Conservation (phyloP, 2,888 invertebrate species). For the Drosophila affinis region DNA sequence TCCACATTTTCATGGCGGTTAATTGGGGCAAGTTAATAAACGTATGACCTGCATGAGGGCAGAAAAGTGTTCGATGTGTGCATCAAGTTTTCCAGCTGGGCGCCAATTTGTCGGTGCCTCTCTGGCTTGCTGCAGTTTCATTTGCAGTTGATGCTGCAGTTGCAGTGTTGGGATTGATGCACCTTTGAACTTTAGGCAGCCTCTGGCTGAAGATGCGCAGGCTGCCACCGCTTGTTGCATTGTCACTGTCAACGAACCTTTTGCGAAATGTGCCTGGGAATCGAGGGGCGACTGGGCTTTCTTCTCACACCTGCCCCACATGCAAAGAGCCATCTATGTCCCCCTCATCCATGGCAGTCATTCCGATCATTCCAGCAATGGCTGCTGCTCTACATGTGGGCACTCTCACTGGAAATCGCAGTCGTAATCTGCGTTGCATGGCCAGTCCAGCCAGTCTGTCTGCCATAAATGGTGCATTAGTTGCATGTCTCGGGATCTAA, state of each 20-base stretch:
- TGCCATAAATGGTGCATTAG: constrained; percentile 74
- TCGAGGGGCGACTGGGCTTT: constrained; percentile 1
- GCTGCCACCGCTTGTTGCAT: constrained; percentile 45
- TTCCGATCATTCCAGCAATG: constrained; percentile 12
- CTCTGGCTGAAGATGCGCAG: constrained; percentile 25
- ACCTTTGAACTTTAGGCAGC: constrained; percentile 68
- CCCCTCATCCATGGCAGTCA: background rate
- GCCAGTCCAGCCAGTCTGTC: constrained; percentile 48
- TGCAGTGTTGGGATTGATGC: constrained; percentile 5
- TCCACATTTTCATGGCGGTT: background rate
- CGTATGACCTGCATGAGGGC: constrained; percentile 6
- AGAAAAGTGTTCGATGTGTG: constrained; percentile 53
- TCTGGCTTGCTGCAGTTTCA: constrained; percentile 16
- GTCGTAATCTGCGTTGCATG: constrained; percentile 57
- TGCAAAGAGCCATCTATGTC: constrained; percentile 23
- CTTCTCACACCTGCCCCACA: constrained; percentile 1
- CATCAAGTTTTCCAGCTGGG: constrained; percentile 49
- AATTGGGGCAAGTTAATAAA: constrained; percentile 56
- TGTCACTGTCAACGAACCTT: constrained; percentile 53
- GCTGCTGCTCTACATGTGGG: constrained; percentile 39
- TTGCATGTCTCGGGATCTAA: constrained; percentile 47
- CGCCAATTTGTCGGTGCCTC: constrained; percentile 68
- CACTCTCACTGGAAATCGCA: constrained; percentile 48
- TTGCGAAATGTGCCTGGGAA: constrained; percentile 48
- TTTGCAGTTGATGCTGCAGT: constrained; percentile 17